phyloP scores from a whole-genome alignment of 2,888 invertebrate species.

The Phyto melanocephala region DNA sequence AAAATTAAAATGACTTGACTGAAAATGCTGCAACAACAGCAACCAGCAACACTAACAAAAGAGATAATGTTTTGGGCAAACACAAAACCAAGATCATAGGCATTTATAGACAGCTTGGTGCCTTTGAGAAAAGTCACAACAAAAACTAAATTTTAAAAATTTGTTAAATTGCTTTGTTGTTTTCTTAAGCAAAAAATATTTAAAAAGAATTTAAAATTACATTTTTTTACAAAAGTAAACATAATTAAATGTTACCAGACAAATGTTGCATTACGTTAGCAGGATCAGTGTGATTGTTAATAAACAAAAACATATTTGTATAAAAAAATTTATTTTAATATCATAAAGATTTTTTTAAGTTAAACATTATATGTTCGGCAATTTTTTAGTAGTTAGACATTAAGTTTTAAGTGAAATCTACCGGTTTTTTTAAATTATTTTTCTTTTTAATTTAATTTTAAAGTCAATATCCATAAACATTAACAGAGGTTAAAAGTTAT shows the following conservation, averaged over 20 bases:
- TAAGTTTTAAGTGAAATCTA: not conserved
- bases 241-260: not conserved
- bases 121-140: constrained; percentile 7
- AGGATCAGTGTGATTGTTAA: too few species aligned
- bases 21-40: not conserved
- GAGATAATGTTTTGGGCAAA: constrained; percentile 13
- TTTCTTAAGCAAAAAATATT: not conserved
- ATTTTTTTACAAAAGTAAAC: not conserved
- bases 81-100: not conserved
- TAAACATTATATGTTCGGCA: not conserved
- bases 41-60: not conserved
- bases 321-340: not conserved
- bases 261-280: not conserved
- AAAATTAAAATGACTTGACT: constrained; percentile 45
- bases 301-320: not conserved
- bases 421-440: constrained; percentile 15
- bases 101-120: constrained; percentile 56
- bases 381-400: not conserved
- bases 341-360: constrained; percentile 17
- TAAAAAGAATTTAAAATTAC: constrained; percentile 18
- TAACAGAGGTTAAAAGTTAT: constrained; percentile 47
- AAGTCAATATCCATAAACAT: constrained; percentile 35
- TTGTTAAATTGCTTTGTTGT: not conserved
- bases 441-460: not conserved
- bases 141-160: not conserved